A percentile compares a stretch with the other conserved stretches of the same genome.
Conservation (phyloP, 1,140 invertebrate species). For the Hypothenemus hampei region DNA sequence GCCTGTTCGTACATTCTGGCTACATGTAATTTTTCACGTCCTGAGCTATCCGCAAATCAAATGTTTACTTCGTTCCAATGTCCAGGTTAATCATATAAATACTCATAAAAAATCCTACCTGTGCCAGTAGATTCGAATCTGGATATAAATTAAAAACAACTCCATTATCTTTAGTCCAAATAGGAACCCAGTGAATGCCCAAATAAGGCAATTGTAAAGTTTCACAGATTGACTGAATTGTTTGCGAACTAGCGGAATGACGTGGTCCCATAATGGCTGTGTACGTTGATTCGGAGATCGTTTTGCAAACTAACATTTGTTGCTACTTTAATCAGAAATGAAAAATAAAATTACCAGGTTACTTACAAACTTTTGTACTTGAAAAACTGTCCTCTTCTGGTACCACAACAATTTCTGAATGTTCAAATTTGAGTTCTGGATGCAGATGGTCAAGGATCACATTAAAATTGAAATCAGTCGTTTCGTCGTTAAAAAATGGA, state of each 20-base stretch:
- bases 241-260: slow-evolving; percentile 52
- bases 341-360: slow-evolving; percentile 1
- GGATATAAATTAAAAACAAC: slow-evolving; percentile 47
- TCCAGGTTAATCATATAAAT: no score
- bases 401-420: slow-evolving; percentile 6
- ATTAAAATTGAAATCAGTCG: slow-evolving; percentile 7
- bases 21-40: no score
- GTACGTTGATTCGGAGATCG: slow-evolving; percentile 19
- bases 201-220: slow-evolving; percentile 68
- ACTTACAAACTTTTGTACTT: slow-evolving; percentile 46
- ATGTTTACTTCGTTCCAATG: no score
- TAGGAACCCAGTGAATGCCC: slow-evolving; percentile 59
- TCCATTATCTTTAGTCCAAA: slow-evolving; percentile 36
- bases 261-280: slow-evolving; percentile 70
- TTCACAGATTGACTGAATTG: slow-evolving; percentile 66
- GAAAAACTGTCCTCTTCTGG: slow-evolving; percentile 46
- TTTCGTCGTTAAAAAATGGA: not conserved
- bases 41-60: no score
- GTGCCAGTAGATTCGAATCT: slow-evolving; percentile 4
- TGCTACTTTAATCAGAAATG: no score
- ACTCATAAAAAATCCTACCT: no score
- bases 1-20: no score
- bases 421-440: not conserved
- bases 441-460: slow-evolving; percentile 7
- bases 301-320: slow-evolving; percentile 25